These are phyloP conservation scores for Cricetomys ansorgei DNA, from an alignment of 2,113 vertebrate species.

Conservation along the genomic window DNA sequence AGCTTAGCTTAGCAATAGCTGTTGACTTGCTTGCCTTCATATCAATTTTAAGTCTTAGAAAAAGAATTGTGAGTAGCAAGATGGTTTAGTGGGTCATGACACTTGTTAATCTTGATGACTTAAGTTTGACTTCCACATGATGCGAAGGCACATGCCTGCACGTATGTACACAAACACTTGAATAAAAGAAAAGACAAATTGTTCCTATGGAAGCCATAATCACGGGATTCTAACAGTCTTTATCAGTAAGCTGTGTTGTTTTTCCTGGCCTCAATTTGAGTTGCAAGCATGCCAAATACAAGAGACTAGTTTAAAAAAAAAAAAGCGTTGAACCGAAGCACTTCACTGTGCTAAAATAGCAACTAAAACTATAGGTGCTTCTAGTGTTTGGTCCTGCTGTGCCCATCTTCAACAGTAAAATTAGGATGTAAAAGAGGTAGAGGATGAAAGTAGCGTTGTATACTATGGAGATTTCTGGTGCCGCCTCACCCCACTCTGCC, in stretches of 20 bases:
- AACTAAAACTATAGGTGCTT: neutral
- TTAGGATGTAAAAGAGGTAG: neutral
- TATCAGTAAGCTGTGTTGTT: neutral
- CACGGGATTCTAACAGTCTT: neutral
- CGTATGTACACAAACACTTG: too few species aligned
- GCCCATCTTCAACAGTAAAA: neutral
- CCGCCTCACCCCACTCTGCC: too few species aligned
- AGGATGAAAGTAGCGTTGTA: neutral
- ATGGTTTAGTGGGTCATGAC: too few species aligned
- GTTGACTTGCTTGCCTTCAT: neutral
- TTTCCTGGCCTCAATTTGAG: neutral
- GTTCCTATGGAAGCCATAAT: neutral
- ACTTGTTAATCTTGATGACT: too few species aligned
- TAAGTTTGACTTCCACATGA: too few species aligned
- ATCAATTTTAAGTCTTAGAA: neutral
- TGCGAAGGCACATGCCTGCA: too few species aligned
- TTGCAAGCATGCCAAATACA: neutral
- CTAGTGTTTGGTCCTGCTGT: neutral
- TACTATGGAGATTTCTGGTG: neutral
- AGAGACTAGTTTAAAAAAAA: too few species aligned
- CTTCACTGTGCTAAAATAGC: neutral
- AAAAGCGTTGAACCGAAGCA: neutral
- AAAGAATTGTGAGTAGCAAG: too few species aligned
- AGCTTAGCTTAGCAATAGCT: conserved; percentile 9
- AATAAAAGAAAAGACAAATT: neutral